These are phyloP conservation scores for Dasyurus viverrinus DNA, from an alignment of 2,113 vertebrate species.

Conservation along the genomic window DNA sequence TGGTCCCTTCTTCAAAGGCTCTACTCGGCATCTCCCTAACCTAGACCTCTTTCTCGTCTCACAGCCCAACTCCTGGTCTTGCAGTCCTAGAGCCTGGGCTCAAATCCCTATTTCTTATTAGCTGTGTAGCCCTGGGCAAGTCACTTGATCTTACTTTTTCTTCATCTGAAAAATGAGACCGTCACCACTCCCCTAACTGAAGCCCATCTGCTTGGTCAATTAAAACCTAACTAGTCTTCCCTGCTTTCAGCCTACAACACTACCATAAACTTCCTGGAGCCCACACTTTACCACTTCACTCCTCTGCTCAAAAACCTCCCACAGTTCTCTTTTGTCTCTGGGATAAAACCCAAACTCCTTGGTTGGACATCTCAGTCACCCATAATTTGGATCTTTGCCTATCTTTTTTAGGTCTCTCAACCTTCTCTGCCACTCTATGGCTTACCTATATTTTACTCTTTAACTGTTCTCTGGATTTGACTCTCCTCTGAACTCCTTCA, in stretches of 20 bases:
- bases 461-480: neutral
- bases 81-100: neutral
- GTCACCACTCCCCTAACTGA: neutral
- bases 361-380: neutral
- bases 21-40: neutral
- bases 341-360: neutral
- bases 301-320: neutral
- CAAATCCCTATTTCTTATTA: neutral
- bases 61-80: neutral
- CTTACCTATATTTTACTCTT: neutral
- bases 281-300: neutral
- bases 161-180: neutral
- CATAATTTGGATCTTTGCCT: conserved; percentile 11
- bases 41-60: neutral
- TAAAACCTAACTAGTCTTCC: neutral
- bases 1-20: neutral
- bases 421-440: neutral
- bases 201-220: neutral
- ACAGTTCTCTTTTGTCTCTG: neutral
- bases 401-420: neutral
- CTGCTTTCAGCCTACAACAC: neutral
- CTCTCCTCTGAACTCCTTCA: neutral
- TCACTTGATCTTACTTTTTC: neutral
- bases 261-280: neutral
- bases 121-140: neutral